phyloP scores from a whole-genome alignment of 2,888 invertebrate species.

The Drosophila neotestacea region DNA sequence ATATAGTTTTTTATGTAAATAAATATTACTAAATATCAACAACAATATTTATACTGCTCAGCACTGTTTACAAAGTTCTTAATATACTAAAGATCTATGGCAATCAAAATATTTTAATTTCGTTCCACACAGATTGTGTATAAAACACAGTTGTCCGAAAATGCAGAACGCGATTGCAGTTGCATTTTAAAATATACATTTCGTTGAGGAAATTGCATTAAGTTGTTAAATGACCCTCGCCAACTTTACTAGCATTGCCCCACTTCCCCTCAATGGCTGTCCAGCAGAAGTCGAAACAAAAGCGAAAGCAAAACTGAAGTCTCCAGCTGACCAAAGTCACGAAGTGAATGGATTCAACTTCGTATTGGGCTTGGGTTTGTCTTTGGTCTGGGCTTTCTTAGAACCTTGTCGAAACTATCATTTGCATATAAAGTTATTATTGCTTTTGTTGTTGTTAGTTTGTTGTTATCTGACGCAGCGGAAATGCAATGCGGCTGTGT shows the following conservation, averaged over 20 bases:
- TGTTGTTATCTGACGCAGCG: slow-evolving; percentile 70
- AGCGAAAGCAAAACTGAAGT: slow-evolving; percentile 25
- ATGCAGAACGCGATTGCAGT: no score
- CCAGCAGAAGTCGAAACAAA: slow-evolving; percentile 7
- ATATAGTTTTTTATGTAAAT: no score
- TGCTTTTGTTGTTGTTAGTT: slow-evolving; percentile 25
- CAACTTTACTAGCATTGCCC: neutral
- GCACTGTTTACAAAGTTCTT: no score
- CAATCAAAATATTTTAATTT: no score
- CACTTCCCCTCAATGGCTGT: neutral
- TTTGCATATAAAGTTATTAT: slow-evolving; percentile 65
- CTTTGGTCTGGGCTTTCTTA: slow-evolving; percentile 15
- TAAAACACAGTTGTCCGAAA: no score
- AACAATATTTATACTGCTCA: no score
- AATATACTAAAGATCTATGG: no score
- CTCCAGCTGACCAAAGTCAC: slow-evolving; percentile 68
- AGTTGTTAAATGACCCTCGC: slow-evolving; percentile 33
- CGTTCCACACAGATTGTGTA: no score
- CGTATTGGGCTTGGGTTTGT: slow-evolving; percentile 6
- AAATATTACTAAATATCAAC: no score
- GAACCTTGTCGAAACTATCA: slow-evolving; percentile 48
- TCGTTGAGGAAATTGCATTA: neutral
- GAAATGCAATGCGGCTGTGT: slow-evolving; percentile 67
- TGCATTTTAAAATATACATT: no score
- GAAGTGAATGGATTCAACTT: slow-evolving; percentile 54